Conservation (phyloP, 2,888 invertebrate genomes). For the Pheosia gnoma region DNA sequence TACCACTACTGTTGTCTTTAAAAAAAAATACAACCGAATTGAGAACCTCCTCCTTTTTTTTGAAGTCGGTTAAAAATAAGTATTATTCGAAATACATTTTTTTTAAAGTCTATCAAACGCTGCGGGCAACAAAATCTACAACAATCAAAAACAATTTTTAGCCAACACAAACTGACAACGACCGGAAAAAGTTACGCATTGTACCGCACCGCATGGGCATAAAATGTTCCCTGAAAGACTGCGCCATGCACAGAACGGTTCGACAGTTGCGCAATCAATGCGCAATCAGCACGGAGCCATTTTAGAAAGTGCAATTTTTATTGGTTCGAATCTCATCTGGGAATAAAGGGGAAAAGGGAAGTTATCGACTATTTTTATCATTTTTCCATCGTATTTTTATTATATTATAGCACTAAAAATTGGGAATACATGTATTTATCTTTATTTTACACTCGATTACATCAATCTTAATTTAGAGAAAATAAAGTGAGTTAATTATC, state of each 20-base stretch:
- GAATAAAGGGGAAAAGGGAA: neutral
- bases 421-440: too few species aligned
- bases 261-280: constrained; percentile 43
- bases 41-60: too few species aligned
- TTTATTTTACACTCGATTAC: too few species aligned
- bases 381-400: neutral
- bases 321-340: constrained; percentile 3
- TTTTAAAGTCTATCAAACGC: too few species aligned
- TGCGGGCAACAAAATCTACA: constrained; percentile 15
- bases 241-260: constrained; percentile 34
- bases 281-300: constrained; percentile 35
- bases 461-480: too few species aligned
- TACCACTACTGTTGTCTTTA: too few species aligned
- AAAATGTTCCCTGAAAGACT: constrained; percentile 35
- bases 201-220: constrained; percentile 27
- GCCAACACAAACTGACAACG: constrained; percentile 29
- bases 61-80: too few species aligned
- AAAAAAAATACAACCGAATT: too few species aligned
- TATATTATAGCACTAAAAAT: too few species aligned
- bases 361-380: neutral
- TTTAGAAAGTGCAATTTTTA: constrained; percentile 26
- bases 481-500: too few species aligned
- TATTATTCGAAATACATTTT: too few species aligned
- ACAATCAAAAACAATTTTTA: constrained; percentile 44
- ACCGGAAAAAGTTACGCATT: constrained; percentile 38